A percentile compares a stretch with the other conserved stretches of the same genome.
phyloP scores from a whole-genome alignment of 1,140 invertebrate genomes.

The Leptinotarsa defecta region DNA sequence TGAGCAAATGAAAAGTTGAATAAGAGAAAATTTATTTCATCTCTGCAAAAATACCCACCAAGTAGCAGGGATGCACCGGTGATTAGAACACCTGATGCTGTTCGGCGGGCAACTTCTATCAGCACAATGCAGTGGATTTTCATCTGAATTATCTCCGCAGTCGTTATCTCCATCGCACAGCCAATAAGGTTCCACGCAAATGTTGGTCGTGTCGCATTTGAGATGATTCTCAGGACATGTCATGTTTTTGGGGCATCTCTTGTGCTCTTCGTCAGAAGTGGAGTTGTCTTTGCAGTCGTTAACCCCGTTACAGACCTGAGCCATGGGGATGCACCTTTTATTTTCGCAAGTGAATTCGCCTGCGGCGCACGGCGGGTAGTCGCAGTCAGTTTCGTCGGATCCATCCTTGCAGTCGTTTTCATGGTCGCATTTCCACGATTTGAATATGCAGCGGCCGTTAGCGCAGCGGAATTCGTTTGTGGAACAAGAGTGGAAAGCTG shows the following conservation, averaged over 20 bases:
- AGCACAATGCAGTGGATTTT: constrained; percentile 87
- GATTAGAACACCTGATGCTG: constrained; percentile 86
- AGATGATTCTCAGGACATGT: constrained; percentile 86
- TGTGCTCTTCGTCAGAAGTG: constrained; percentile 88
- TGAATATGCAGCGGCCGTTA: constrained; percentile 93
- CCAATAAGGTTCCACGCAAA: constrained; percentile 95
- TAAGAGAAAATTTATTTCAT: neutral
- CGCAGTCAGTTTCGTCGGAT: constrained; percentile 90
- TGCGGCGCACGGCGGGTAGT: constrained; percentile 85
- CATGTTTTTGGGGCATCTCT: constrained; percentile 82
- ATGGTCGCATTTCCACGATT: constrained; percentile 92
- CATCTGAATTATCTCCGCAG: constrained; percentile 95
- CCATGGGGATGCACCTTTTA: constrained; percentile 83
- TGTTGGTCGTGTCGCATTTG: constrained; percentile 91
- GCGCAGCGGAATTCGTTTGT: constrained; percentile 91
- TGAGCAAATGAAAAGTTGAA: constrained; percentile 7
- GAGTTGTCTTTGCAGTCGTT: constrained; percentile 94
- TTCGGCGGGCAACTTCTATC: constrained; percentile 88
- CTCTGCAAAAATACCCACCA: constrained; percentile 69
- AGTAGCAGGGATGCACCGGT: constrained; percentile 86
- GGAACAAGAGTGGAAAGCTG: constrained; percentile 90
- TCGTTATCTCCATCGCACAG: constrained; percentile 92
- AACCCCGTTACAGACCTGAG: constrained; percentile 86
- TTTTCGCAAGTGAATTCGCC: constrained; percentile 95
- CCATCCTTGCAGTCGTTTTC: constrained; percentile 95